phyloP scores from a whole-genome alignment of 2,113 vertebrate genomes.

The Psephotus haematonotus region DNA sequence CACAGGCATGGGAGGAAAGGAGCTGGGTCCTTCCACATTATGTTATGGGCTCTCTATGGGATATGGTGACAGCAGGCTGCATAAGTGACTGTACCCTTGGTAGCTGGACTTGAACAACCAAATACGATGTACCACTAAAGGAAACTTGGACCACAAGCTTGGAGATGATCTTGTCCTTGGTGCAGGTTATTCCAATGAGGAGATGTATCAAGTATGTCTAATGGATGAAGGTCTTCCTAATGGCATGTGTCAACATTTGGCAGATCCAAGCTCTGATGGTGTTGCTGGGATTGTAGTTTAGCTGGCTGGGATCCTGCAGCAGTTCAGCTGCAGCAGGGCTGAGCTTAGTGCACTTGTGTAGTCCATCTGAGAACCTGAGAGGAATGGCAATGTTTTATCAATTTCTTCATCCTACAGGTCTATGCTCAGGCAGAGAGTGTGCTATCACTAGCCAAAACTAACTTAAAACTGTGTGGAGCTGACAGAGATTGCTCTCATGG shows the following conservation, averaged over 20 bases:
- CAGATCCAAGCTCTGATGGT: background rate
- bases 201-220: fast-evolving
- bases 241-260: fast-evolving
- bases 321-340: background rate
- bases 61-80: background rate
- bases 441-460: background rate
- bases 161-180: background rate
- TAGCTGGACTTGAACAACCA: fast-evolving
- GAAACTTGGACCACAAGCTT: background rate
- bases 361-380: background rate
- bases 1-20: background rate
- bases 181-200: background rate
- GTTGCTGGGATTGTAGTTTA: fast-evolving
- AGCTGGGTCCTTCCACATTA: background rate
- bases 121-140: background rate
- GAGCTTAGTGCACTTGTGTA: too few relatives aligned
- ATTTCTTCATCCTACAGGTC: background rate
- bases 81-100: background rate
- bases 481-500: fast-evolving
- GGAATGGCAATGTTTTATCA: fast-evolving
- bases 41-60: background rate
- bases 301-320: background rate
- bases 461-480: background rate
- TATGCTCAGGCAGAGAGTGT: background rate
- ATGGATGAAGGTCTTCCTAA: background rate